Evolutionary conservation across 2,888 invertebrate species (phyloP), one percentile per base, ranked within the genome.

Genomic region (Drosophila sordidula): DNA sequence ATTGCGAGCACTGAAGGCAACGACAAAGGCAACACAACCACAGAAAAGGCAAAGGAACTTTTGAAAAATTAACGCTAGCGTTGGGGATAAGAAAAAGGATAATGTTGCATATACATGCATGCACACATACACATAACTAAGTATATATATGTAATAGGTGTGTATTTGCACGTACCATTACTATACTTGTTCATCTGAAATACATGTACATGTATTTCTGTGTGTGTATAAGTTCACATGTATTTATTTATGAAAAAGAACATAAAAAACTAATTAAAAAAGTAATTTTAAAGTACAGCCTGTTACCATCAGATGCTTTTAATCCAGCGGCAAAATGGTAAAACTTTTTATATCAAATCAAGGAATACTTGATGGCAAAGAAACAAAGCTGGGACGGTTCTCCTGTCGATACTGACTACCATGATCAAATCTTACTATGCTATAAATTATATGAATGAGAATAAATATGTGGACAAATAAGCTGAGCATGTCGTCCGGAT

Each of bases 1-100:
- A 69, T 52, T 56, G 29, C 34, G 38, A 52, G 57, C 22, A 72
- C 47, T 56, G 22, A 32, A 63, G 49, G 49, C 62, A 70, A 44
- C 62, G 62, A 56, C 55, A 79, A 72, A 55, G 54, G 66, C 57
- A 51, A 56, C 50, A 62, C 54, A 78, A 58, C 66, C 67, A 75
- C 67, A 76, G 64, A 74, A 78, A 78, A 63, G 65, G 75, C 67
- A 62, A 70, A 70, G 70, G 64, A 78, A 59, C 67, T 76, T 80
- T 86, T 72, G 74, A 84, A 87, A 87, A 87, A 80, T 84, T 64
- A 84, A 71, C 71, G 65, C 46, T 66, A 74, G 71, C 67, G 62
- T 78, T 65, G 75, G 63, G 76, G 70, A 80, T 86, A 86, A 86
- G 86, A 83, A 77, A 79, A 75, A 73, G 72, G 70, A 83, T 77